Base-by-base conservation (phyloP, 2,888 invertebrate species). In the Nomada hirtipes region DNA sequence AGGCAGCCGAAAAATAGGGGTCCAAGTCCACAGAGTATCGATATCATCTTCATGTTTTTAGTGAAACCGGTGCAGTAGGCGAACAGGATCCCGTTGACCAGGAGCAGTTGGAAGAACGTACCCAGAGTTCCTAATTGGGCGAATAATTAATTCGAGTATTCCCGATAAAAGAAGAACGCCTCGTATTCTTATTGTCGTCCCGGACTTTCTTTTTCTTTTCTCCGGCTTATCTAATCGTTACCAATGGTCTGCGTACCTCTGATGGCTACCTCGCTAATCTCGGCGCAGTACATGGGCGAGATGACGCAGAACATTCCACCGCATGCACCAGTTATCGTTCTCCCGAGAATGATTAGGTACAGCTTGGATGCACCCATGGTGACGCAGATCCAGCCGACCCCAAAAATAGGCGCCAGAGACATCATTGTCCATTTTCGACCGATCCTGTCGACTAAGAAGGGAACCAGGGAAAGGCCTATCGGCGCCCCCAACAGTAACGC, bases 71-170 rank as follows among this genome's bases (percentile, higher is more conserved):
- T 0, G 94, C 94, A 91, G 91, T 98, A 98, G 0, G 96, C 95
- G 89, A 97, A 96, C 2, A 98, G 95, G 77, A 98, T 97, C 88
- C 98, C 98, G 53, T 97, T 93, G 0, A 97, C 97, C 79, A 98
- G 95, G 95, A 97, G 96, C 68, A 98, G 93, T 92, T 98, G 98
- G 92, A 98, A 98, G 91, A 96, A 97, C 71, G 97, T 97, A 4
- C 98, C 98, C 1, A 98, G 93, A 0, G 96, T 95, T 11, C 98
- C 98, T 88, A 55, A 26, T 53, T 20, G 26, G 1, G 2, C 47
- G 47, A 47, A 42, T 10, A 7, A 74, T 67, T 7, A 7, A 36
- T 36, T 7, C 53, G 47, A 4, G 23, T 7, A 36, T 23, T 18
- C 2, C 13, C 1, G 15, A 0, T 18, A 2, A 18, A n/a, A 9